Evolutionary conservation across 1,140 invertebrate genomes (phyloP).

Genomic region (Drosophila gunungcola): DNA sequence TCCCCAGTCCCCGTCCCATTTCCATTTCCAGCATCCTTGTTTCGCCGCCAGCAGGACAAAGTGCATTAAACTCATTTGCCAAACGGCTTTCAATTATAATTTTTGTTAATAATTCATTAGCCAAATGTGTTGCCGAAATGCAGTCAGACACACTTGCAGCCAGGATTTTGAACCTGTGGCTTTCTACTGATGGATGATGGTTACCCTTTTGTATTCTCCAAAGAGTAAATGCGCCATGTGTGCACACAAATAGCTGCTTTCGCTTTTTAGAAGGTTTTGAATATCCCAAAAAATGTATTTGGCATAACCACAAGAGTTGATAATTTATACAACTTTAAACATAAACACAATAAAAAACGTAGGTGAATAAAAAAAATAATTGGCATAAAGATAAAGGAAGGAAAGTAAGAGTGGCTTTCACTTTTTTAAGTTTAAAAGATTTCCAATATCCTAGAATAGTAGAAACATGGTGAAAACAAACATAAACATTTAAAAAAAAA

Average conservation of each 20-base stretch:
- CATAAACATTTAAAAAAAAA: too few relatives aligned
- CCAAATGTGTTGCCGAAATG: slow-evolving; percentile 69
- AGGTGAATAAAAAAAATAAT: too few relatives aligned
- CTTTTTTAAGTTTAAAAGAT: too few relatives aligned
- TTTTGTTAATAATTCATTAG: slow-evolving; percentile 81
- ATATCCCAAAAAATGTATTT: not conserved
- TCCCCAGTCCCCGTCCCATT: not conserved
- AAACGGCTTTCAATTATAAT: slow-evolving; percentile 80
- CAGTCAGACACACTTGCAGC: slow-evolving; percentile 38
- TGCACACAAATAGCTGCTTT: slow-evolving; percentile 31
- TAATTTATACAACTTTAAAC: too few relatives aligned
- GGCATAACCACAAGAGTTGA: too few relatives aligned
- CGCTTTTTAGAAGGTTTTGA: slow-evolving; percentile 4
- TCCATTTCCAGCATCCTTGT: not conserved
- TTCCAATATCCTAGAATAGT: too few relatives aligned
- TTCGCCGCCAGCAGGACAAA: slow-evolving; percentile 20
- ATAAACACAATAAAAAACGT: too few relatives aligned
- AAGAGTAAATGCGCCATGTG: slow-evolving; percentile 59
- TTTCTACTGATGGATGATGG: slow-evolving; percentile 5
- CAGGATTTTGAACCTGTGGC: not conserved
- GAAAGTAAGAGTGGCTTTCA: too few relatives aligned
- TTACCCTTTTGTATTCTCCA: not conserved
- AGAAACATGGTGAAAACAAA: too few relatives aligned
- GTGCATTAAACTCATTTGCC: slow-evolving; percentile 79
- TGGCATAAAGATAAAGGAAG: too few relatives aligned